These are phyloP conservation scores for Gymnocheta viridis DNA, from an alignment of 2,888 invertebrate species.

Conservation along the genomic window DNA sequence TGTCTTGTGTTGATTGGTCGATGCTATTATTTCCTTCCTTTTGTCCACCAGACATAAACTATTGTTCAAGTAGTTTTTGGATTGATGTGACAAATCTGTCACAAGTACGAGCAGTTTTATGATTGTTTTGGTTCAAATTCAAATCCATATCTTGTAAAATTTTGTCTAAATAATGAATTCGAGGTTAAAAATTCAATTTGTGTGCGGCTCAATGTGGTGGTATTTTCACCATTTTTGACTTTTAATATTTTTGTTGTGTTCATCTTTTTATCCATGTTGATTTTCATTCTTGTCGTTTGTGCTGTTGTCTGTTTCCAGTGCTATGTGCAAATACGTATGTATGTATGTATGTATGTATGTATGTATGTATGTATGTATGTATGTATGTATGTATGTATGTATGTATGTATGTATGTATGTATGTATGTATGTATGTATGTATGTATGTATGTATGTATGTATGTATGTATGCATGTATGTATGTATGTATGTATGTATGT, in stretches of 20 bases:
- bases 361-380: background rate
- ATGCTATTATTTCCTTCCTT: background rate
- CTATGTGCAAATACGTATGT: background rate
- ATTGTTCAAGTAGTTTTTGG: constrained; percentile 25
- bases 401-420: too few species aligned
- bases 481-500: too few species aligned
- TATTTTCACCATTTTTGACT: constrained; percentile 3
- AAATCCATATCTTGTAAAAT: constrained; percentile 17
- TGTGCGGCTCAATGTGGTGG: constrained; percentile 24
- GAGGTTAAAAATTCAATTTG: constrained; percentile 50
- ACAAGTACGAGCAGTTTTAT: constrained; percentile 12
- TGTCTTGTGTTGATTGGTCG: background rate
- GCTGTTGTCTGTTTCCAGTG: background rate
- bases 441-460: too few species aligned
- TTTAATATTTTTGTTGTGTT: background rate
- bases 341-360: background rate
- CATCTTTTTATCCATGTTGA: background rate
- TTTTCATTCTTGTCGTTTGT: background rate
- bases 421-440: too few species aligned
- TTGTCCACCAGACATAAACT: background rate
- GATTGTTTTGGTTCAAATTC: constrained; percentile 17
- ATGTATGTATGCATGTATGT: too few species aligned
- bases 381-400: too few species aligned
- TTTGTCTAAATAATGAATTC: constrained; percentile 42
- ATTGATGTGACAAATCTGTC: constrained; percentile 32